phyloP scores from a whole-genome alignment of 64 coral and sea anemone species.

The Hydrozoanthus tunicans region DNA sequence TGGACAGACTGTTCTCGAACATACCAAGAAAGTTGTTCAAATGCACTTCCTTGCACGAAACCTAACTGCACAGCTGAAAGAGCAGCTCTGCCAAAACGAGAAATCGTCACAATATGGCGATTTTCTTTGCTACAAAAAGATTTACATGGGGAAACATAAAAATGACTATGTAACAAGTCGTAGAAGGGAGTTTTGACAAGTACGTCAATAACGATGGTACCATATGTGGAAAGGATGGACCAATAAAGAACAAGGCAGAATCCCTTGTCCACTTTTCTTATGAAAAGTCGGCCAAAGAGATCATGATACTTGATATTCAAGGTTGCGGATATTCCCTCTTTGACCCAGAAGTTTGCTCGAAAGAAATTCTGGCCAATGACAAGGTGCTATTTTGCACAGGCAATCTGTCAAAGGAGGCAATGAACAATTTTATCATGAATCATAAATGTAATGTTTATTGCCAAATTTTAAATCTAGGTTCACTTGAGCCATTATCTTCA shows the following conservation, averaged over 20 bases:
- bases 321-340: slow-evolving; percentile 1
- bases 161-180: background rate
- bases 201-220: slow-evolving; percentile 14
- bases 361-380: slow-evolving; percentile 2
- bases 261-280: slow-evolving; percentile 15
- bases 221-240: background rate
- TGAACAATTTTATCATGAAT: background rate
- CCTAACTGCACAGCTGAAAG: slow-evolving; percentile 15
- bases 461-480: background rate
- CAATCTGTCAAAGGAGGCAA: background rate
- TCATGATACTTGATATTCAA: slow-evolving; percentile 20
- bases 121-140: slow-evolving; percentile 2
- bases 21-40: background rate
- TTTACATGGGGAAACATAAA: background rate
- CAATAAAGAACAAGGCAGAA: slow-evolving; percentile 6
- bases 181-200: slow-evolving; percentile 11
- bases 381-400: slow-evolving; percentile 1
- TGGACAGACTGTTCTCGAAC: slow-evolving; percentile 9
- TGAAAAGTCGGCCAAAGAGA: slow-evolving; percentile 14
- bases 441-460: background rate
- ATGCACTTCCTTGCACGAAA: slow-evolving; percentile 6
- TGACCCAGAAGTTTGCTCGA: slow-evolving; percentile 9
- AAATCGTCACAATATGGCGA: slow-evolving; percentile 2
- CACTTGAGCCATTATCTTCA: slow-evolving; percentile 8
- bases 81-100: background rate